A percentile compares a stretch with the other conserved stretches of the same genome.
Evolutionary conservation across 2,888 invertebrate species (phyloP).

Genomic region (Drosophila formosana): DNA sequence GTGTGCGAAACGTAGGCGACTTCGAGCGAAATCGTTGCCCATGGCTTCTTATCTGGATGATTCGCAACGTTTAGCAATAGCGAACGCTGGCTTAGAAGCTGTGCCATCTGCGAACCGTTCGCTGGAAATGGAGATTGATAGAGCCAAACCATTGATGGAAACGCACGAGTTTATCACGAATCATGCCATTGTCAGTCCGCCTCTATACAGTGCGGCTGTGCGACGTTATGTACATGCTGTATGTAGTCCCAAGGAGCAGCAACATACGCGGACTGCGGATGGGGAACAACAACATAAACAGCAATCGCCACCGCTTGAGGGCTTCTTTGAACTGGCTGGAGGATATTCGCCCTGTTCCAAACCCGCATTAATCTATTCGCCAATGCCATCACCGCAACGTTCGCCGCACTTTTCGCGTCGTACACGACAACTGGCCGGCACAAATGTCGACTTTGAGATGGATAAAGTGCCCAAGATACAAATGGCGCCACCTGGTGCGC

Average conservation of each 20-base stretch:
- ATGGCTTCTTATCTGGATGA: background rate
- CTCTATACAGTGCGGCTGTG: slow-evolving; percentile 28
- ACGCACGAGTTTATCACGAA: slow-evolving; percentile 27
- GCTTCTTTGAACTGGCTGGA: slow-evolving; percentile 13
- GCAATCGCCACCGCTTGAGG: slow-evolving; percentile 5
- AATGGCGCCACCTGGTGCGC: slow-evolving; percentile 38
- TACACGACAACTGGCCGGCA: slow-evolving; percentile 41
- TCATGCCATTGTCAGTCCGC: slow-evolving; percentile 31
- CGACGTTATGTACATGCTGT: slow-evolving; percentile 29
- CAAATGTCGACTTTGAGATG: background rate
- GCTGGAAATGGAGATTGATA: background rate
- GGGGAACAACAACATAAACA: slow-evolving; percentile 3
- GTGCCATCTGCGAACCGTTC: background rate
- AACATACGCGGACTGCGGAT: background rate
- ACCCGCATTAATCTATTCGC: slow-evolving; percentile 46
- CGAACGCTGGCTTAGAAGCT: background rate
- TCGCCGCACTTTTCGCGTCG: slow-evolving; percentile 46
- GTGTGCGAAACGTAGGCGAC: slow-evolving; percentile 8
- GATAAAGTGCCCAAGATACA: slow-evolving; percentile 1
- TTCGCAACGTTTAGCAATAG: background rate
- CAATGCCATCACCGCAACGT: slow-evolving; percentile 26
- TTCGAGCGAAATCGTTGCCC: slow-evolving; percentile 55
- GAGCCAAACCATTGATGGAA: slow-evolving; percentile 5
- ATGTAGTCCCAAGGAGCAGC: slow-evolving; percentile 5
- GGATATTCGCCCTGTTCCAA: slow-evolving; percentile 20